phyloP scores from a whole-genome alignment of 2,888 invertebrate species.

The Machimus atricapillus region DNA sequence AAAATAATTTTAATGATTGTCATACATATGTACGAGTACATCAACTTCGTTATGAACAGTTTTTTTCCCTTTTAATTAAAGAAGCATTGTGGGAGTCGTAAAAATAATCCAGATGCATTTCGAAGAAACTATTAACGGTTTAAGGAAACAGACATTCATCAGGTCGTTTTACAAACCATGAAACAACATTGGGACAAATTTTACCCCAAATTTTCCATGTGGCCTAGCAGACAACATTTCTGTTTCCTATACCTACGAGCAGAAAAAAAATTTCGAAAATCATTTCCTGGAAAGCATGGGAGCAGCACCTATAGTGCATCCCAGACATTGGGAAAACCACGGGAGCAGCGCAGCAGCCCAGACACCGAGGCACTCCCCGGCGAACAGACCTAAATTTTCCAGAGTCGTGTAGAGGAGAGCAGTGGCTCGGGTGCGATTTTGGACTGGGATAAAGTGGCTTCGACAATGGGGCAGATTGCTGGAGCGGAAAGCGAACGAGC shows the following conservation, averaged over 20 bases:
- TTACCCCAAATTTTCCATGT: neutral
- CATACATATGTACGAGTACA: no score
- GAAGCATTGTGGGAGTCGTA: no score
- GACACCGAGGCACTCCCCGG: neutral
- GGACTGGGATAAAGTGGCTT: neutral
- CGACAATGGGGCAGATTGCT: constrained; percentile 3
- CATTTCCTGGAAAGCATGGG: neutral
- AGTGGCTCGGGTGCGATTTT: neutral
- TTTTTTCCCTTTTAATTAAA: no score
- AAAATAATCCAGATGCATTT: neutral
- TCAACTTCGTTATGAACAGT: no score
- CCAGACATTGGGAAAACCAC: neutral
- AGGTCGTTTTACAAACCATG: neutral
- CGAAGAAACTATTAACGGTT: neutral
- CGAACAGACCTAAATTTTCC: neutral
- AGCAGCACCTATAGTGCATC: neutral
- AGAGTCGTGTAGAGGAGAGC: neutral
- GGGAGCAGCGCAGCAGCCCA: neutral
- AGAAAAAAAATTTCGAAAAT: neutral
- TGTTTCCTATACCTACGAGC: neutral
- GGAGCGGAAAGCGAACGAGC: neutral
- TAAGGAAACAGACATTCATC: neutral
- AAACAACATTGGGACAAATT: neutral
- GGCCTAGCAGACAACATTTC: neutral
- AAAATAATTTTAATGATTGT: no score